Conservation (phyloP, 1,140 invertebrate species). For the Drosophila persimilis region DNA sequence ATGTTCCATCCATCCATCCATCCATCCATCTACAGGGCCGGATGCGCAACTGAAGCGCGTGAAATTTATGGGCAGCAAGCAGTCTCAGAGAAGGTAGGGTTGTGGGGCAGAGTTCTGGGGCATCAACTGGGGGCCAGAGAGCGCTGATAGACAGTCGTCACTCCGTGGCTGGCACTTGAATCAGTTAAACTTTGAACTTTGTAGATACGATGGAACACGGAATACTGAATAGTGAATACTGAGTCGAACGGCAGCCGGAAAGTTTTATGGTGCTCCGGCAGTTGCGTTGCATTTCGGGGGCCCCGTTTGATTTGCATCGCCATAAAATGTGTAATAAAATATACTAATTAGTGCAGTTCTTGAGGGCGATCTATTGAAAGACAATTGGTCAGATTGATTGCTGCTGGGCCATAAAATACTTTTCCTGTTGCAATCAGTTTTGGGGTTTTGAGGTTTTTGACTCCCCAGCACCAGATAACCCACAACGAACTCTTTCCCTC, state of each 20-base stretch:
- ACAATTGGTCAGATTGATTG: conserved; percentile 57
- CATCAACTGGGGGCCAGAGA: conserved; percentile 7
- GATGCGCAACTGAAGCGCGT: conserved; percentile 74
- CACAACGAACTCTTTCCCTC: neutral
- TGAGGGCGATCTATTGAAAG: conserved; percentile 36
- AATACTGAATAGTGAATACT: too few relatives aligned
- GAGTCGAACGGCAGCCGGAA: conserved; percentile 20
- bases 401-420: conserved; percentile 35
- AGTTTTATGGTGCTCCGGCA: conserved; percentile 13
- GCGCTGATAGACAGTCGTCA: conserved; percentile 67
- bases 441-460: conserved; percentile 7
- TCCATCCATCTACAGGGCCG: conserved; percentile 58
- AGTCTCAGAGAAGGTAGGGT: conserved; percentile 4
- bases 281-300: conserved; percentile 32
- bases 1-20: conserved; percentile 51
- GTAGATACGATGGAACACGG: too few relatives aligned
- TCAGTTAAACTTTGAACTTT: conserved; percentile 68
- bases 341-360: conserved; percentile 58
- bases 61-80: conserved; percentile 64
- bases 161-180: conserved; percentile 66
- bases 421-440: conserved; percentile 39
- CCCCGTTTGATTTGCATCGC: conserved; percentile 20
- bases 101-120: conserved; percentile 7
- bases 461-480: conserved; percentile 8
- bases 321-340: conserved; percentile 61